Evolutionary conservation across 2,113 vertebrate species (phyloP), one percentile per base, ranked within the genome.

Genomic region (Theristicus caerulescens): DNA sequence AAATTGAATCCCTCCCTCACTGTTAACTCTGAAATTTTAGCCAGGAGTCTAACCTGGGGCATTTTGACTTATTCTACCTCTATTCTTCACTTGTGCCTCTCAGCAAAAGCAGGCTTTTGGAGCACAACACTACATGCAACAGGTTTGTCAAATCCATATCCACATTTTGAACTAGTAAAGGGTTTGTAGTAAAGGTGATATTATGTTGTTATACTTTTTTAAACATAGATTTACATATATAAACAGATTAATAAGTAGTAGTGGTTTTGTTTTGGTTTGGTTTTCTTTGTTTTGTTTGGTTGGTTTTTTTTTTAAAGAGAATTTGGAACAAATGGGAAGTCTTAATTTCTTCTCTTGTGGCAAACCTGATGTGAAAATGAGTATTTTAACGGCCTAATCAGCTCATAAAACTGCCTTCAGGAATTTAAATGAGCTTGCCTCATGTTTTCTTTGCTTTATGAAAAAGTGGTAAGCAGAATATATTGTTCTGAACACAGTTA

Each of bases 21-120:
- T 69, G 10, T 58, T 79, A 62, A 62, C 20, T 61, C 21, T 29
- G 47, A 42, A 54, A 58, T 73, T 81, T 66, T 86, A 90, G 24
- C 25, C 17, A 3, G 5, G 42, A 42, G 47, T 83, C 36, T 73
- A 58, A 77, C 15, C 22, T 32, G 13, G 7, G 5, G 7, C 20
- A 19, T 31, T 93, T 47, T 72, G 34, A 31, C 26, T 90, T 76
- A 25, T 0, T 77, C 29, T 90, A 14, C 21, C 22, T 82, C 47
- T 55, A 2, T 61, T 69, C 44, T 70, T 90, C 6, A 38, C 24
- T 90, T 88, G 27, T 58, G 10, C 42, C 14, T 82, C 14, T 6
- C 34, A n/a, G 55, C 22, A 71, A 66, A 87, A 74, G 34, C 38
- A 58, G 27, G 2, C 31, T 44, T 6, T 82, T 0, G 0, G 19